phyloP scores from a whole-genome alignment of 2,888 invertebrate genomes.

The Lacanobia wlatinum region DNA sequence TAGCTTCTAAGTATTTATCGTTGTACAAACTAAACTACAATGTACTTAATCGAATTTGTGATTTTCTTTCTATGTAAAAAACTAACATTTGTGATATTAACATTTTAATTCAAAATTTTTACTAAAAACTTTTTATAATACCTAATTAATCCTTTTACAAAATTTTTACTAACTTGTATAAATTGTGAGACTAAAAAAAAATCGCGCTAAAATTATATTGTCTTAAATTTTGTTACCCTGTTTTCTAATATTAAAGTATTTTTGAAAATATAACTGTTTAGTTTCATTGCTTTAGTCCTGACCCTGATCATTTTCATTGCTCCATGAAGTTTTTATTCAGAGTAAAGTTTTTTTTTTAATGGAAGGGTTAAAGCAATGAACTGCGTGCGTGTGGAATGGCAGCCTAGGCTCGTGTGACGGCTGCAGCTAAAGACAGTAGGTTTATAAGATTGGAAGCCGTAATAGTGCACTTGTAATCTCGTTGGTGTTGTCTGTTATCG shows the following conservation, averaged over 20 bases:
- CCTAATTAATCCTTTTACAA: constrained; percentile 55
- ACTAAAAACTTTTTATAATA: constrained; percentile 50
- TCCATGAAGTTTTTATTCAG: constrained; percentile 51
- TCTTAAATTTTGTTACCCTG: constrained; percentile 69
- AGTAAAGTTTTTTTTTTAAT: constrained; percentile 58
- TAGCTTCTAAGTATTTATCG: constrained; percentile 56
- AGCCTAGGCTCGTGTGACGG: constrained; percentile 51
- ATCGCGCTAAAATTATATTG: constrained; percentile 56
- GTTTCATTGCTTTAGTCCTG: constrained; percentile 90
- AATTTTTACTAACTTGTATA: constrained; percentile 59
- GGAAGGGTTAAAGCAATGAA: constrained; percentile 89
- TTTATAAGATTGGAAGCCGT: constrained; percentile 70
- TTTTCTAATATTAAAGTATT: constrained; percentile 79
- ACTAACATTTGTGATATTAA: constrained; percentile 70
- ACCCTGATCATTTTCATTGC: constrained; percentile 66
- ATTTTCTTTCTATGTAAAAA: constrained; percentile 59
- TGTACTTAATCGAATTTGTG: constrained; percentile 65
- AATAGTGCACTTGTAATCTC: constrained; percentile 71
- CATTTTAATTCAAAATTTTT: constrained; percentile 42
- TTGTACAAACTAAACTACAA: constrained; percentile 59
- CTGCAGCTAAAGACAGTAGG: constrained; percentile 37
- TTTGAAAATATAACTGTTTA: constrained; percentile 72
- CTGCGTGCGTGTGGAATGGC: constrained; percentile 66
- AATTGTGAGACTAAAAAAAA: constrained; percentile 61
- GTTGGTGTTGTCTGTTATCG: constrained; percentile 71